A percentile compares a stretch with the other conserved stretches of the same genome.
Conservation (phyloP, 1,140 invertebrate species). For the Venturia canescens region DNA sequence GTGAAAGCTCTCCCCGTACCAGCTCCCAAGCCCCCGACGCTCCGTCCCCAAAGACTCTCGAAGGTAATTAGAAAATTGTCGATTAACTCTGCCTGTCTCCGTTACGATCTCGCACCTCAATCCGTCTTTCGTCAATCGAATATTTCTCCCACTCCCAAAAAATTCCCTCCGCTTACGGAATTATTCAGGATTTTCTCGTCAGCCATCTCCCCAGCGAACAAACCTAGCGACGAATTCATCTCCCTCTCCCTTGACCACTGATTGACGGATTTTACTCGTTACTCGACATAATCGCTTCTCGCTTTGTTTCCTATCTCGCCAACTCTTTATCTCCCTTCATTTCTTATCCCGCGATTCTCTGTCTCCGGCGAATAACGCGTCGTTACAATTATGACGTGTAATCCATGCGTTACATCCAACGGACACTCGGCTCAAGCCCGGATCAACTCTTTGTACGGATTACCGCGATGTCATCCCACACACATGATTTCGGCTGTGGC, state of each 20-base stretch:
- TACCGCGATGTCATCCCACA: constrained; percentile 71
- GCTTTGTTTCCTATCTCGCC: neutral
- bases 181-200: constrained; percentile 3
- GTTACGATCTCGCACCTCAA: constrained; percentile 48
- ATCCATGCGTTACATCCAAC: constrained; percentile 54
- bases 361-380: neutral
- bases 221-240: neutral
- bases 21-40: no score
- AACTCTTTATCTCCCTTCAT: neutral
- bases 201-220: neutral
- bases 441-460: constrained; percentile 74
- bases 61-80: constrained; percentile 45
- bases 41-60: constrained; percentile 22
- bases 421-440: constrained; percentile 69
- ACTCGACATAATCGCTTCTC: constrained; percentile 18
- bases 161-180: constrained; percentile 44
- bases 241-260: constrained; percentile 12
- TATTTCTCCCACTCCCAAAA: constrained; percentile 63
- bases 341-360: neutral
- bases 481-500: constrained; percentile 64
- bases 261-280: constrained; percentile 31
- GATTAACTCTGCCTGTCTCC: constrained; percentile 28
- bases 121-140: constrained; percentile 70
- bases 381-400: constrained; percentile 43
- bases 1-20: neutral